Evolutionary conservation across 2,888 invertebrate species (phyloP).

Genomic region (Lissocephala sabroskyi): DNA sequence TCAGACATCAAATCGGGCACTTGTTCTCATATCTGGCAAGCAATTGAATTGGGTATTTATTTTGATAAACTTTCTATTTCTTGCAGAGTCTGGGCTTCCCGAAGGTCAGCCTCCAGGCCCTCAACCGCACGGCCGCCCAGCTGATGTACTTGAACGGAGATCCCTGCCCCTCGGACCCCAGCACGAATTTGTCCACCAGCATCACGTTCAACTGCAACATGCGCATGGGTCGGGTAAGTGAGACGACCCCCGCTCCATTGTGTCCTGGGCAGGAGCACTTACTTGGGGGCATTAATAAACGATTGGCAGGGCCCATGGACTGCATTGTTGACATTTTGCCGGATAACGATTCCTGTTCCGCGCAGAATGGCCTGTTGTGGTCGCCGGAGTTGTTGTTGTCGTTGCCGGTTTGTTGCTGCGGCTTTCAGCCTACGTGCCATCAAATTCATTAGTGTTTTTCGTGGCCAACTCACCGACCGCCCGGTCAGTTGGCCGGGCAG

Average conservation of each 20-base stretch:
- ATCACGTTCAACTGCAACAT: constrained; percentile 68
- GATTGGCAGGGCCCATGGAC: constrained; percentile 1
- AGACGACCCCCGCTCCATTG: background rate
- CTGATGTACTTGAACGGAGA: constrained; percentile 66
- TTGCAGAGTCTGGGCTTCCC: constrained; percentile 71
- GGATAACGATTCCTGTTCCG: constrained; percentile 27
- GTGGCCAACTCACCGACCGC: too few relatives aligned
- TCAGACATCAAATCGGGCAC: constrained; percentile 40
- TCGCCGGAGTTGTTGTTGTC: constrained; percentile 3
- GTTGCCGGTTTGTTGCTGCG: constrained; percentile 4
- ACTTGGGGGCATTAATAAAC: constrained; percentile 2
- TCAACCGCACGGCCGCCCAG: constrained; percentile 60
- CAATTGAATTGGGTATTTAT: constrained; percentile 1
- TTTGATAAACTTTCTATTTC: constrained; percentile 7
- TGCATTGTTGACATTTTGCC: constrained; percentile 26
- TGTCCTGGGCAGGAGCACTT: too few relatives aligned
- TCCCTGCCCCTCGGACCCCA: constrained; percentile 60
- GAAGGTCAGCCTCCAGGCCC: constrained; percentile 49
- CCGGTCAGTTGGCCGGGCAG: background rate
- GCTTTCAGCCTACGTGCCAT: constrained; percentile 11
- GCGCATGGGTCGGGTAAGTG: constrained; percentile 68
- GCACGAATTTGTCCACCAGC: constrained; percentile 55
- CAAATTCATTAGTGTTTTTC: constrained; percentile 16
- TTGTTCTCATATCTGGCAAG: constrained; percentile 13
- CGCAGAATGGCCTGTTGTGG: background rate